A percentile compares a stretch with the other conserved stretches of the same genome.
These are phyloP conservation scores for Nebria brevicollis DNA, from an alignment of 2,888 invertebrate species.

Conservation along the genomic window DNA sequence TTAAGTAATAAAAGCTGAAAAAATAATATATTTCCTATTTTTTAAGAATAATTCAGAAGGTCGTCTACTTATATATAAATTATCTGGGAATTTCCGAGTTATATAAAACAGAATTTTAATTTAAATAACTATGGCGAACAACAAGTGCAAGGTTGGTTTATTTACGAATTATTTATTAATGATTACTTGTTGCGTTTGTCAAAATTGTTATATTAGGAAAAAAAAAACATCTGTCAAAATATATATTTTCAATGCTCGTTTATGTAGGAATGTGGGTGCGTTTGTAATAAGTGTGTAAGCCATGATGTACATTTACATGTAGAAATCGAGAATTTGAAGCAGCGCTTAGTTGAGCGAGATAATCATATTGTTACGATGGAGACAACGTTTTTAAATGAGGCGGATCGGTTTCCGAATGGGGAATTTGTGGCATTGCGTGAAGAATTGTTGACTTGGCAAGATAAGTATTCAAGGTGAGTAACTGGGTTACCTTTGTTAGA, in stretches of 20 bases:
- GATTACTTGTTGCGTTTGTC: slow-evolving; percentile 15
- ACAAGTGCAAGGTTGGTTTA: slow-evolving; percentile 52
- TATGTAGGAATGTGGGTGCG: slow-evolving; percentile 70
- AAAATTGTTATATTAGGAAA: background rate
- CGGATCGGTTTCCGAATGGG: slow-evolving; percentile 67
- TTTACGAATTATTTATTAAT: slow-evolving; percentile 7
- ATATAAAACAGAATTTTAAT: background rate
- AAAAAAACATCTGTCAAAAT: background rate
- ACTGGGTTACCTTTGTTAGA: background rate
- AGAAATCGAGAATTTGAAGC: slow-evolving; percentile 88
- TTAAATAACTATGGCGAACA: slow-evolving; percentile 49
- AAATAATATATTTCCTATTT: slow-evolving; percentile 1
- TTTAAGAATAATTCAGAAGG: slow-evolving; percentile 34
- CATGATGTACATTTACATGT: slow-evolving; percentile 79
- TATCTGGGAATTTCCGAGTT: slow-evolving; percentile 28
- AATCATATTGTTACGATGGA: slow-evolving; percentile 87
- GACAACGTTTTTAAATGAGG: slow-evolving; percentile 82
- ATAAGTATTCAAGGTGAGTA: slow-evolving; percentile 85
- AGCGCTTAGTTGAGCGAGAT: slow-evolving; percentile 83
- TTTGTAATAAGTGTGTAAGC: slow-evolving; percentile 66
- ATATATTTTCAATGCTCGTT: background rate
- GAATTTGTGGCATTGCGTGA: slow-evolving; percentile 83
- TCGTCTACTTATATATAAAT: slow-evolving; percentile 34
- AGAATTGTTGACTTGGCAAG: slow-evolving; percentile 87
- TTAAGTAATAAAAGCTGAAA: background rate